Percentiles rank a stretch among this genome's conserved stretches.
Conservation (phyloP, 1,140 invertebrate species). For the Zaprionus taronus region DNA sequence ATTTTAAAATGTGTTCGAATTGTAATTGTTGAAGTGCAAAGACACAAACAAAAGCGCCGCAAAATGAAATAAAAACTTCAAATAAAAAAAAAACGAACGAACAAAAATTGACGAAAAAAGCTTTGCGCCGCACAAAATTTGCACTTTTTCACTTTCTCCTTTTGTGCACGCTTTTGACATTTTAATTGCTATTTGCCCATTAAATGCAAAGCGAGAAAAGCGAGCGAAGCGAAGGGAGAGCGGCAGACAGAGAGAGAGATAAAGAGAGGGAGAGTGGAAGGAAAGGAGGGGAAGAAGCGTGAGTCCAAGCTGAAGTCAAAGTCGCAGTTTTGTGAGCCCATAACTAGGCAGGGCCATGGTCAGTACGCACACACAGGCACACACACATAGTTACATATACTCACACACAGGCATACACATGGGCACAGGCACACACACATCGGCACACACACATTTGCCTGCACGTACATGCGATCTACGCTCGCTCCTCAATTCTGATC, state of each 20-base stretch:
- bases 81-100: slow-evolving; percentile 16
- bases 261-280: background rate
- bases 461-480: slow-evolving; percentile 12
- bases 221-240: slow-evolving; percentile 6
- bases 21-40: slow-evolving; percentile 76
- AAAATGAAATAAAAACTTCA: slow-evolving; percentile 25
- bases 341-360: slow-evolving; percentile 39
- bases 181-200: slow-evolving; percentile 81
- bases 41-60: slow-evolving; percentile 36
- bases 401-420: background rate
- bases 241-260: slow-evolving; percentile 9
- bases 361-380: background rate
- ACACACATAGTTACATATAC: rapidly evolving
- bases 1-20: slow-evolving; percentile 51
- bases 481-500: slow-evolving; percentile 32
- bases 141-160: slow-evolving; percentile 80
- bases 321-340: slow-evolving; percentile 25
- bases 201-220: slow-evolving; percentile 53
- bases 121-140: slow-evolving; percentile 62
- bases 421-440: background rate
- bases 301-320: slow-evolving; percentile 19
- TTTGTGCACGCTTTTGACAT: slow-evolving; percentile 82
- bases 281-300: background rate
- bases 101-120: slow-evolving; percentile 9
- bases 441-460: background rate